Base-by-base conservation (phyloP, 2,797 vertebrate genomes). In the Enteromius mattozi region DNA sequence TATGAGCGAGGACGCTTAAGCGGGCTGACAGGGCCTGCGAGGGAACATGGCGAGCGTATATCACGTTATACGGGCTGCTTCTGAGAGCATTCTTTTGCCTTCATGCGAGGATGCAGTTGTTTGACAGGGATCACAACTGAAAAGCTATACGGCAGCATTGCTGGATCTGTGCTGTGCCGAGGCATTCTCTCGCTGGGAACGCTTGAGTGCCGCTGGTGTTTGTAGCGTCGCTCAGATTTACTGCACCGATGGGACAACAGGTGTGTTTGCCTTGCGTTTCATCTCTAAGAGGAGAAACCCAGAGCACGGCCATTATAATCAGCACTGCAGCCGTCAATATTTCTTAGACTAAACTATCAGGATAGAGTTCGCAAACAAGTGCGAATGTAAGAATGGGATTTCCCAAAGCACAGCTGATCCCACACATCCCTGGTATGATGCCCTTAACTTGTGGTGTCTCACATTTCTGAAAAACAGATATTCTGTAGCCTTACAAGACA, bases 61-160 rank as follows among this genome's bases (percentile, higher is more conserved):
- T 75, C 19, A 87, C 82, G 45, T 70, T 82, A 72, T 83, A 68
- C 75, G 37, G 63, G 47, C n/a, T 75, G 66, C 61, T 79, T 59
- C 56, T 69, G 71, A 76, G 9, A 37, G 30, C 71, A 33, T 35
- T 40, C 1, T 70, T 85, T 40, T 40, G 70, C 66, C 61, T 87
- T 82, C 16, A 70, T 77, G 49, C 54, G 33, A 68, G 76, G 51
- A 68, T 80, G 42, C 47, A 66, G 79, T 83, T 86, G 84, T 85
- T 84, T 84, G 85, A 89, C 83, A 86, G 85, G 81, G 74, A 74
- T 86, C 85, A 84, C 61, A 35, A 68, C 61, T 80, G 59, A 54
- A 51, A 84, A 80, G 54, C 72, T 63, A 51, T 81, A 77, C 40
- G 45, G 76, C 56, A 84, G 78, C 72, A 63, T 74, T 45, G 56